Evolutionary conservation across 2,797 vertebrate genomes (phyloP).

Genomic region (Vultur gryphus): DNA sequence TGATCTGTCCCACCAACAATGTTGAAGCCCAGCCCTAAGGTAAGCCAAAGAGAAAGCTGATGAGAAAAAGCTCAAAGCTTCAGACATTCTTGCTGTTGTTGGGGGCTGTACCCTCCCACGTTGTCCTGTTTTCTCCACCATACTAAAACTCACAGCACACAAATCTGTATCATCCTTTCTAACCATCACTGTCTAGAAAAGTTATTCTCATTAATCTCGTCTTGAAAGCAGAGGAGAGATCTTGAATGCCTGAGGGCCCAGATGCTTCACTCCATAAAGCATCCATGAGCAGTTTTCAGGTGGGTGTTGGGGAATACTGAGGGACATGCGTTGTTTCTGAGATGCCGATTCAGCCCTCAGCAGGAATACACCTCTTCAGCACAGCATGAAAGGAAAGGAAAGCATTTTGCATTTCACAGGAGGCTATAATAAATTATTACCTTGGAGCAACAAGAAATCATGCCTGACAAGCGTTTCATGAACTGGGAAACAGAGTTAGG

Average conservation of each 20-base stretch:
- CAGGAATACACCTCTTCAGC: background rate
- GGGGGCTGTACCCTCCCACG: background rate
- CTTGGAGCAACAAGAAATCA: background rate
- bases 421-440: background rate
- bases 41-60: conserved; percentile 50
- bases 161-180: background rate
- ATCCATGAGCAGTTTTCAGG: background rate
- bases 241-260: background rate
- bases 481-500: background rate
- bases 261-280: background rate
- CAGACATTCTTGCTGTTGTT: background rate
- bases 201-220: background rate
- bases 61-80: conserved; percentile 16
- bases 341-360: background rate
- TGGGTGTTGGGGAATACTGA: background rate
- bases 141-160: background rate
- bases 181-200: background rate
- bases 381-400: background rate
- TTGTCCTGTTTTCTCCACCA: background rate
- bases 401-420: background rate
- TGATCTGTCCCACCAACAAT: conserved; percentile 95
- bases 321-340: background rate
- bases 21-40: conserved; percentile 93
- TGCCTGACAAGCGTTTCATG: background rate
- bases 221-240: background rate